Conservation (phyloP, 2,888 invertebrate species). For the Drosophila meridiana region DNA sequence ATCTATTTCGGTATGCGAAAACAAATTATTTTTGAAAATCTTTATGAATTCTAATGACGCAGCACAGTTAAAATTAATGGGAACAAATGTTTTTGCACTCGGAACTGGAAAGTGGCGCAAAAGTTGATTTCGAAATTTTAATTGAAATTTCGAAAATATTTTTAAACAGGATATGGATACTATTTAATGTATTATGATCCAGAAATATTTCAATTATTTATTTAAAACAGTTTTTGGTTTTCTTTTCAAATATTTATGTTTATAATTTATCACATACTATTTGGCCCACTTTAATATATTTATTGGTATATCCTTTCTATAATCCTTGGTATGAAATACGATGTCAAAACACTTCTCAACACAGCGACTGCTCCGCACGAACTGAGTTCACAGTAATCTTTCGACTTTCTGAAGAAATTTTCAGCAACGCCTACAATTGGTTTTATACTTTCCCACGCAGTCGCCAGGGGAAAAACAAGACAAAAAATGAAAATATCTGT, state of each 20-base stretch:
- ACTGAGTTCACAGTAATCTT: constrained; percentile 60
- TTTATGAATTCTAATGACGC: constrained; percentile 43
- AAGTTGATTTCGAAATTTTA: neutral
- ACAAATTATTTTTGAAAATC: constrained; percentile 35
- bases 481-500: constrained; percentile 28
- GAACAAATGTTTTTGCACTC: constrained; percentile 70
- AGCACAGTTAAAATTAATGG: constrained; percentile 64
- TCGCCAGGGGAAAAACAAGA: constrained; percentile 22
- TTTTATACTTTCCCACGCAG: constrained; percentile 68
- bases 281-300: constrained; percentile 15
- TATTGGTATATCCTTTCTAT: constrained; percentile 46
- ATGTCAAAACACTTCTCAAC: constrained; percentile 62
- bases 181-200: neutral
- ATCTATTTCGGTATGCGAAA: constrained; percentile 60
- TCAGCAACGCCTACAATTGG: constrained; percentile 72
- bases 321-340: constrained; percentile 38
- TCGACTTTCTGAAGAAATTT: constrained; percentile 67
- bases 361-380: constrained; percentile 61
- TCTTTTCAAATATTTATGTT: neutral
- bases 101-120: constrained; percentile 36
- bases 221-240: neutral
- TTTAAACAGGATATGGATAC: constrained; percentile 22
- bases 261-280: constrained; percentile 25
- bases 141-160: constrained; percentile 12
- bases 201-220: too few relatives aligned